These are phyloP conservation scores for Vanessa atalanta DNA, from an alignment of 1,140 invertebrate species.

Conservation along the genomic window DNA sequence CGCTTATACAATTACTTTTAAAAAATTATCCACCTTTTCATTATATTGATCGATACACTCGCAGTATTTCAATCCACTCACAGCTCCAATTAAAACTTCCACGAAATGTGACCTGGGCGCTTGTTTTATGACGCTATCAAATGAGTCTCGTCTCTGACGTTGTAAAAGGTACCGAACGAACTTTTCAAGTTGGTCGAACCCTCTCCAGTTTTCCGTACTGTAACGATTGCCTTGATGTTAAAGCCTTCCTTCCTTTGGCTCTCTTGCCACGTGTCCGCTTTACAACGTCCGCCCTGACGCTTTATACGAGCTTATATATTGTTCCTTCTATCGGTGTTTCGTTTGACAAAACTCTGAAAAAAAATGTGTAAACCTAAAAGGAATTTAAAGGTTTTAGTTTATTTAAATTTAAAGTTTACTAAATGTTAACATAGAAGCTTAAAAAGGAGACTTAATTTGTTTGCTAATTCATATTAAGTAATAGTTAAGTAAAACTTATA, in stretches of 20 bases:
- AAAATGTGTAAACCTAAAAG: background rate
- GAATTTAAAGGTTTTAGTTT: background rate
- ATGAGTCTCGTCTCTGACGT: conserved; percentile 29
- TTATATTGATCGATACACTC: conserved; percentile 19
- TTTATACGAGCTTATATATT: conserved; percentile 38
- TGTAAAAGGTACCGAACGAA: conserved; percentile 35
- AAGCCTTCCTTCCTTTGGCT: conserved; percentile 40
- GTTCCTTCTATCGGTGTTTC: conserved; percentile 23
- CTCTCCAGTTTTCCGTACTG: conserved; percentile 26
- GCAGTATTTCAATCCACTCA: conserved; percentile 21
- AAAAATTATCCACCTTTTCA: conserved; percentile 9
- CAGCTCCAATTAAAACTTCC: conserved; percentile 38
- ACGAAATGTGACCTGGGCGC: conserved; percentile 24
- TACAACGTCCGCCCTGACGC: conserved; percentile 47
- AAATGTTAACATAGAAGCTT: too few relatives aligned
- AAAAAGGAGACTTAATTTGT: too few relatives aligned
- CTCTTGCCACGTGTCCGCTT: conserved; percentile 37
- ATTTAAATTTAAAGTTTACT: background rate
- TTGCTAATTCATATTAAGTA: too few relatives aligned
- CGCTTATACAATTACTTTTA: conserved; percentile 8
- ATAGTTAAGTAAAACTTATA: too few relatives aligned
- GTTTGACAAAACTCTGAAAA: conserved; percentile 9
- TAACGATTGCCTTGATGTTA: conserved; percentile 42
- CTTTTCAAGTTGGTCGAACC: conserved; percentile 28
- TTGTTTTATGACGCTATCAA: conserved; percentile 33